Conservation (phyloP, 53 echinoderm and acorn worm species). For the Paracentrotus lividus region DNA sequence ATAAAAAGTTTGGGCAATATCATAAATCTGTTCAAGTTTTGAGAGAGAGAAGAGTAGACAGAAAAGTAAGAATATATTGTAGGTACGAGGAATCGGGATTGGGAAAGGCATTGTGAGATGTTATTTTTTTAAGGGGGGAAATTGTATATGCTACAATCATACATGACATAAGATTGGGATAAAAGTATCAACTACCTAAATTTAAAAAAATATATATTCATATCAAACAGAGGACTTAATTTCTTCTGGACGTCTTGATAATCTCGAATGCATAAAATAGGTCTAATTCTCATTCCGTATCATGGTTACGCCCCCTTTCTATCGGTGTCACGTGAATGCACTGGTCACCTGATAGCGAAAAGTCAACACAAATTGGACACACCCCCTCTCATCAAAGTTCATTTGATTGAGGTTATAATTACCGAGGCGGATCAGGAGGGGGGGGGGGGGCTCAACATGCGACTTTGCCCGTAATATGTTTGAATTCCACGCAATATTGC, state of each 20-base stretch:
- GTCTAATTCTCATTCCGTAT: too few species aligned
- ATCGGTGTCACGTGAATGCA: neutral
- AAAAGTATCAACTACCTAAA: too few species aligned
- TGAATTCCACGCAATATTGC: too few species aligned
- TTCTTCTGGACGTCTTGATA: too few species aligned
- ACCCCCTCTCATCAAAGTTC: neutral
- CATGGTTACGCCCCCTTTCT: neutral
- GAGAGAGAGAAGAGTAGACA: neutral
- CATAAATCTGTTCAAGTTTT: neutral
- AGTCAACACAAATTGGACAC: neutral
- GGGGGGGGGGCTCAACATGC: neutral
- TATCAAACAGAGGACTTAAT: too few species aligned
- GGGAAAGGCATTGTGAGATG: neutral
- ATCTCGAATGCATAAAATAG: too few species aligned
- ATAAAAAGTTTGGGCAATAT: neutral
- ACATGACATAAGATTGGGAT: too few species aligned
- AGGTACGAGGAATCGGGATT: neutral
- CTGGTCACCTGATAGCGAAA: neutral
- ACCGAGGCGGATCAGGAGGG: neutral
- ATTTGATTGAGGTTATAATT: neutral
- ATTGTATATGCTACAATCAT: too few species aligned
- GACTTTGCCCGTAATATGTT: too few species aligned
- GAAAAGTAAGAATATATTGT: neutral
- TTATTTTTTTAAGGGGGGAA: too few species aligned
- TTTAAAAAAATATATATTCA: too few species aligned